Percentiles rank a stretch among this genome's conserved stretches.
phyloP scores from a whole-genome alignment of 92 coral and sea anemone species.

The Epizoanthus illoricatus region DNA sequence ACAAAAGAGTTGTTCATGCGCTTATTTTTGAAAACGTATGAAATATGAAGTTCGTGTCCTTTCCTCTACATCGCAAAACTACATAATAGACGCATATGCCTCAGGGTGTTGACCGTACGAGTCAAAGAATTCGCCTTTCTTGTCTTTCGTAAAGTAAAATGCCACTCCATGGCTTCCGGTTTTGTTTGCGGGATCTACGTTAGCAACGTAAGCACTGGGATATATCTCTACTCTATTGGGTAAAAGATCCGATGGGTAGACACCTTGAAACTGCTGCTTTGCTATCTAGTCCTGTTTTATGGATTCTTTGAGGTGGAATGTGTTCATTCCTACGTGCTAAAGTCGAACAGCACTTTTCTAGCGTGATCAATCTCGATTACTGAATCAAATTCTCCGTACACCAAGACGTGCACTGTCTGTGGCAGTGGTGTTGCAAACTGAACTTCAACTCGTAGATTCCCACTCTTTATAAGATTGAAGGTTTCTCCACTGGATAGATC shows the following conservation, averaged over 20 bases:
- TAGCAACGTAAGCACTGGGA: conserved; percentile 54
- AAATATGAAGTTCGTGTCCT: conserved; percentile 39
- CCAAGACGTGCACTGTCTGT: conserved; percentile 35
- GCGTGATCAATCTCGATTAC: conserved; percentile 41
- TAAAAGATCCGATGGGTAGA: conserved; percentile 45
- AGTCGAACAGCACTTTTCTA: conserved; percentile 47
- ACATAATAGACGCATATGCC: conserved; percentile 45
- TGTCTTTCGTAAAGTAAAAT: conserved; percentile 42
- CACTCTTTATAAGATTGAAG: conserved; percentile 44
- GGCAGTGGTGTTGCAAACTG: conserved; percentile 48
- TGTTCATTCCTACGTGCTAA: conserved; percentile 44
- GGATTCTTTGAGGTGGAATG: conserved; percentile 20
- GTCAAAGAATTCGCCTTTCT: conserved; percentile 58
- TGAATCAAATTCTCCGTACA: conserved; percentile 44
- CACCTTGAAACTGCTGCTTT: conserved; percentile 42
- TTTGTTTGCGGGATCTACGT: conserved; percentile 38
- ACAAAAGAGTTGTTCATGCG: conserved; percentile 47
- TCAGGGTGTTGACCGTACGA: conserved; percentile 51
- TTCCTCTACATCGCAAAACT: conserved; percentile 42
- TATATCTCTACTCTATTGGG: conserved; percentile 30
- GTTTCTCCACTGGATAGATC: conserved; percentile 33
- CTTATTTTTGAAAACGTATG: conserved; percentile 40
- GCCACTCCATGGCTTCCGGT: conserved; percentile 62
- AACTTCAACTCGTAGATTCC: conserved; percentile 45
- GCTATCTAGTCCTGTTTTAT: conserved; percentile 27